Evolutionary conservation across 2,797 vertebrate species (phyloP).

Genomic region (Rallus crepitans): DNA sequence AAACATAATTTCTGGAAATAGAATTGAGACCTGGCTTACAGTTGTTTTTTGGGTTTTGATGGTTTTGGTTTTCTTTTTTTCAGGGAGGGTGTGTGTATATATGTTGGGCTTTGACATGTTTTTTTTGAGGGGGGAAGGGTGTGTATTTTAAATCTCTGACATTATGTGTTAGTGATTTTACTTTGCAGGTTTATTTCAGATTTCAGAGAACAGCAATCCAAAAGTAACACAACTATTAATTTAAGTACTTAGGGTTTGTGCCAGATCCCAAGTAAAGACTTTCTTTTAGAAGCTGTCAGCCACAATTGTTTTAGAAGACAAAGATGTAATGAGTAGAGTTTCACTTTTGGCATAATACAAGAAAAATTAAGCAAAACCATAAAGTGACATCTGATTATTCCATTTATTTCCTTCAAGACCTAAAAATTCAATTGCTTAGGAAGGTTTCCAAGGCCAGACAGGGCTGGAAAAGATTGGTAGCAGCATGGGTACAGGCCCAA

Average conservation of each 20-base stretch:
- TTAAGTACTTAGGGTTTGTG: neutral
- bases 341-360: neutral
- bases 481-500: neutral
- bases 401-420: neutral
- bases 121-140: too few species aligned
- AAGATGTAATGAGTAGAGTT: neutral
- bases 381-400: neutral
- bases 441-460: neutral
- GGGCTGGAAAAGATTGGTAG: neutral
- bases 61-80: neutral
- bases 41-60: neutral
- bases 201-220: neutral
- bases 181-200: neutral
- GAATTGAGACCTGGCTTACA: neutral
- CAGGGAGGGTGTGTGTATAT: too few species aligned
- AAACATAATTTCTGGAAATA: neutral
- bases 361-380: neutral
- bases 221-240: neutral
- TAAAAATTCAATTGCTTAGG: neutral
- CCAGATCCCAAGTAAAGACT: neutral
- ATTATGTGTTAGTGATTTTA: neutral
- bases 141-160: neutral
- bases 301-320: neutral
- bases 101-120: too few species aligned
- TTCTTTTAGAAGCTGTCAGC: neutral